These are phyloP conservation scores for Syrrhaptes paradoxus DNA, from an alignment of 2,113 vertebrate species.

Conservation along the genomic window DNA sequence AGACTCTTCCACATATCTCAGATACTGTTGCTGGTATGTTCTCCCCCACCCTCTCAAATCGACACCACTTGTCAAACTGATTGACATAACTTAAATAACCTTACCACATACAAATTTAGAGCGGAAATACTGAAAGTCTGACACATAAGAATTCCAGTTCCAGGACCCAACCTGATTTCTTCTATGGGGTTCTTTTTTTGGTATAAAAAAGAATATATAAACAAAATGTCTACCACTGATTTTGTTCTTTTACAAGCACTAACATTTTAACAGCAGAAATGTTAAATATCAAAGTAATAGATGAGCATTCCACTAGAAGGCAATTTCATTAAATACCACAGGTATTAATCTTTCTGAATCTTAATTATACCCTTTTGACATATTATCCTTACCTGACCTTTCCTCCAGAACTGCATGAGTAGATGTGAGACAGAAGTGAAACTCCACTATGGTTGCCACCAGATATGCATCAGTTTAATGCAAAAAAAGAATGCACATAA, in stretches of 20 bases:
- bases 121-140: background rate
- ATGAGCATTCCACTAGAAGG: constrained; percentile 80
- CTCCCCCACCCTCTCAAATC: background rate
- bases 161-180: background rate
- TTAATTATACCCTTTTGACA: constrained; percentile 84
- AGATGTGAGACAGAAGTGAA: constrained; percentile 42
- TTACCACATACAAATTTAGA: background rate
- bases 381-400: constrained; percentile 79
- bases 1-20: background rate
- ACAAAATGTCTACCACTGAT: constrained; percentile 36
- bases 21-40: background rate
- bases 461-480: background rate
- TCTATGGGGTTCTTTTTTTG: background rate
- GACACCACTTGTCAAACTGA: background rate
- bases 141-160: background rate
- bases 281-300: constrained; percentile 85
- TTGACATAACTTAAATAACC: background rate
- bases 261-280: constrained; percentile 82
- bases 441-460: background rate
- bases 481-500: background rate
- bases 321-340: constrained; percentile 85
- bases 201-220: constrained; percentile 48
- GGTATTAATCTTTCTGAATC: constrained; percentile 84
- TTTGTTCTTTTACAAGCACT: constrained; percentile 67
- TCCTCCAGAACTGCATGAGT: constrained; percentile 65